Base-by-base conservation (phyloP, 2,888 invertebrate genomes). In the Ephialtes manifestator region DNA sequence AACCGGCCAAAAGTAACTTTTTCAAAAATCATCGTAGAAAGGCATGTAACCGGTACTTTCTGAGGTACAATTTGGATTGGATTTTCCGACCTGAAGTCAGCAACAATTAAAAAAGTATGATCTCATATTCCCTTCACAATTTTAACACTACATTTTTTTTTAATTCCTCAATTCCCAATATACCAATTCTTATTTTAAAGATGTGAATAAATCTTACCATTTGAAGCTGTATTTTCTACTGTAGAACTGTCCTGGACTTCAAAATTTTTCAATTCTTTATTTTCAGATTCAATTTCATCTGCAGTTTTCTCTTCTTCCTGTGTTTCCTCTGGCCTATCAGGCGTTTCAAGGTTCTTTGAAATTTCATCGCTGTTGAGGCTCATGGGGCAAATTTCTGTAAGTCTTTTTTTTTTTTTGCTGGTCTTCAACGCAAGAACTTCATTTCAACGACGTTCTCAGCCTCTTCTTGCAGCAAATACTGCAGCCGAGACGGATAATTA, bases 341-440 rank as follows among this genome's bases (percentile, higher is more conserved):
- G 55, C 77, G 81, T 48, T 71, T 87, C 87, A 79, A 81, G 43
- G 81, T 80, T 88, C 75, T 85, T 78, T 77, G 87, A 39, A 31
- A 77, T 79, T 46, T 72, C 91, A 91, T 92, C 88, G 71, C 43
- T 24, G 20, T 90, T 89, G 65, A 87, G 87, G 88, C 90, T 91
- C 91, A 91, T 91, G 88, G 89, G 89, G 87, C 79, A 86, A 75
- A 80, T 48, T 63, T 48, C 58, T 18, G 18, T 4, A 18, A 18
- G 18, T 20, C 55, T 58, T 46, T 5, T 10, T 58, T 46, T 5
- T 10, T 71, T 65, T 46, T 86, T 76, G 20, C 4, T 53, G 11
- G 4, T 43, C 15, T 43, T 72, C 72, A 72, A 43, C 24, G 39
- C 24, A 20, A 13, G 20, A 43, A 15, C 13, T 24, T 39, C 76